Evolutionary conservation across 1,140 invertebrate species (phyloP), one percentile per base, ranked within the genome.

Genomic region (Drosophila tsacasi): DNA sequence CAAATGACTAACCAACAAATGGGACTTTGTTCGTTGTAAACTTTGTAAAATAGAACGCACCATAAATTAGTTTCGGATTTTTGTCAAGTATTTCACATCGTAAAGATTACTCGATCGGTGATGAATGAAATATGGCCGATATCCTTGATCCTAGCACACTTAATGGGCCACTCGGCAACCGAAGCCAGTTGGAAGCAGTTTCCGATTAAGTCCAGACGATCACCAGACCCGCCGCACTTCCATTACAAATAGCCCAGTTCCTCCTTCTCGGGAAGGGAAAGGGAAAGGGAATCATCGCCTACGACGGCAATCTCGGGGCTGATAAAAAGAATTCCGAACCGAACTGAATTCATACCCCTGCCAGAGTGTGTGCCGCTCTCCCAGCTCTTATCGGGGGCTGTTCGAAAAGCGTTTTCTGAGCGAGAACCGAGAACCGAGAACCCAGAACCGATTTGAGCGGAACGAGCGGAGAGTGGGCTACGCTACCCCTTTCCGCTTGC

Each of bases 401-500:
- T 73, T 60, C 23, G 54, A 73, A 73, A 72, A 61, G 69, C 69
- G 67, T 73, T 73, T 73, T 73, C 69, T 73, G 67, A 73, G 69
- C 49, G 49, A 52, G 25, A 27, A 27, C 8, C 69, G 23, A 46
- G 44, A 23, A 54, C 21, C 30, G 10, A 55, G 50, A 32, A 32
- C 30, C 30, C 30, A 32, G 30, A 52, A 44, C 15, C 50, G 27
- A 32, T 32, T 19, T 49, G 65, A 61, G 65, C 35, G 68, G n/a
- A 52, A 35, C 35, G 57, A 52, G 1, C 42, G 15, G 68, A 59
- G 69, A 72, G 40, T 59, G 44, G 49, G n/a, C n/a, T n/a, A n/a
- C n/a, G n/a, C 63, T 67, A 76, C 76, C 83, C 82, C 81, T 86
- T 87, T 77, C 64, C 49, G 65, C 61, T 58, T 44, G 66, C 59